Percentiles rank a stretch among this genome's conserved stretches.
phyloP scores from a whole-genome alignment of 64 coral and sea anemone genomes.

The Stylophora pistillata region DNA sequence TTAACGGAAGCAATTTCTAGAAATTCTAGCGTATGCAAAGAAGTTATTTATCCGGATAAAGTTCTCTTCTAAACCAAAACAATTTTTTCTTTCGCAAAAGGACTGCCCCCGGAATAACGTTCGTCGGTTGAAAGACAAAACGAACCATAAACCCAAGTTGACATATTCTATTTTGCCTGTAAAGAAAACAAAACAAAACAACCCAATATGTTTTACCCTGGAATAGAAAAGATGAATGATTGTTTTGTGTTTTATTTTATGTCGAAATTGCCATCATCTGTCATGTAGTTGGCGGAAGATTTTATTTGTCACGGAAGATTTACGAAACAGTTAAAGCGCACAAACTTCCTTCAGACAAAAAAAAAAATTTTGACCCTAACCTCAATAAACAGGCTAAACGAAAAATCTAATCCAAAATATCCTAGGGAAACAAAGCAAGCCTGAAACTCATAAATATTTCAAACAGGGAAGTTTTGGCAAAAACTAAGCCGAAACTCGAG shows the following conservation, averaged over 20 bases:
- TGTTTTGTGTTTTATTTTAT: slow-evolving; percentile 42
- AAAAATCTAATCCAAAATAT: slow-evolving; percentile 1
- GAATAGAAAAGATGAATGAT: slow-evolving; percentile 22
- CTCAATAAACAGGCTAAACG: neutral
- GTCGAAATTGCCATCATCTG: slow-evolving; percentile 36
- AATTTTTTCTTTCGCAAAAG: neutral
- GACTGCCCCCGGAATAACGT: neutral
- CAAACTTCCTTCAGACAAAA: neutral
- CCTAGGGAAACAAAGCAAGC: slow-evolving; percentile 41
- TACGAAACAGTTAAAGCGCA: neutral
- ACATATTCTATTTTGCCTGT: neutral
- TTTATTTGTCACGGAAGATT: slow-evolving; percentile 21
- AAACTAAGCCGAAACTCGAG: slow-evolving; percentile 19
- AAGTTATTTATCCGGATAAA: neutral
- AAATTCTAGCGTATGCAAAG: neutral
- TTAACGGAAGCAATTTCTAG: slow-evolving; percentile 30
- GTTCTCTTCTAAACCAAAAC: neutral
- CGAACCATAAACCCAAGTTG: neutral
- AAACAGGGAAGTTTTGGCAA: slow-evolving; percentile 36
- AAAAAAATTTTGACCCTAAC: neutral
- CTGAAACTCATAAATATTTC: slow-evolving; percentile 52
- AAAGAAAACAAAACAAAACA: slow-evolving; percentile 2
- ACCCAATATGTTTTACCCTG: neutral
- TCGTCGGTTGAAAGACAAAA: neutral
- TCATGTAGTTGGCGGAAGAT: slow-evolving; percentile 9